These are phyloP conservation scores for Suricata suricatta DNA, from an alignment of 2,113 vertebrate species.

Conservation along the genomic window DNA sequence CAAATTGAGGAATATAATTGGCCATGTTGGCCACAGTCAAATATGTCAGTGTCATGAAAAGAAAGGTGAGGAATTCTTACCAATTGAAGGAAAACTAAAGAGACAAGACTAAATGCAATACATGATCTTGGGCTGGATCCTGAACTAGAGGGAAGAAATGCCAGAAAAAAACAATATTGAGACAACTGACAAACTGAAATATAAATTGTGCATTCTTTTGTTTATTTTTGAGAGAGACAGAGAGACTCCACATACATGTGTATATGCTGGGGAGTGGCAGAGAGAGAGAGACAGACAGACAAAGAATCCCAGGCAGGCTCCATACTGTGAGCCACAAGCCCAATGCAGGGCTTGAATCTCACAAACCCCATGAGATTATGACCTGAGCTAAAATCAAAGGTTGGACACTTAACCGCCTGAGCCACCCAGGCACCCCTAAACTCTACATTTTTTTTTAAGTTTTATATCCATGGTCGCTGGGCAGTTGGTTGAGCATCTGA, in stretches of 20 bases:
- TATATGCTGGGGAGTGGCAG: too few relatives aligned
- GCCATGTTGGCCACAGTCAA: not conserved
- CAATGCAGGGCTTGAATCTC: too few relatives aligned
- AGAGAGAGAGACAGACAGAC: too few relatives aligned
- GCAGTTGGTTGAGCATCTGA: too few relatives aligned
- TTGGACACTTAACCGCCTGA: too few relatives aligned
- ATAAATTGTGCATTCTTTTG: not conserved
- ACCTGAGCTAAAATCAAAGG: too few relatives aligned
- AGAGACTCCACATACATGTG: too few relatives aligned
- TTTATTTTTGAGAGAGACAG: too few relatives aligned
- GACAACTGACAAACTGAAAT: not conserved
- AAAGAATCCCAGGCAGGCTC: too few relatives aligned
- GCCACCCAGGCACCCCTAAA: not conserved
- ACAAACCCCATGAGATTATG: too few relatives aligned
- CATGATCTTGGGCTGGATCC: not conserved
- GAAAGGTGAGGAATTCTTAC: not conserved
- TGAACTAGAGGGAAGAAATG: not conserved
- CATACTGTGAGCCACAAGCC: too few relatives aligned
- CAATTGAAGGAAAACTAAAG: conserved; percentile 29
- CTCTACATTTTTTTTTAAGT: not conserved
- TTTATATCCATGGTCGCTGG: too few relatives aligned
- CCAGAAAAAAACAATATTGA: not conserved
- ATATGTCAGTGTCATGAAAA: not conserved
- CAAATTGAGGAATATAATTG: not conserved
- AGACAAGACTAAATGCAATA: not conserved